Conservation (phyloP, 2,113 vertebrate species). For the Brachyhypopomus gauderio region DNA sequence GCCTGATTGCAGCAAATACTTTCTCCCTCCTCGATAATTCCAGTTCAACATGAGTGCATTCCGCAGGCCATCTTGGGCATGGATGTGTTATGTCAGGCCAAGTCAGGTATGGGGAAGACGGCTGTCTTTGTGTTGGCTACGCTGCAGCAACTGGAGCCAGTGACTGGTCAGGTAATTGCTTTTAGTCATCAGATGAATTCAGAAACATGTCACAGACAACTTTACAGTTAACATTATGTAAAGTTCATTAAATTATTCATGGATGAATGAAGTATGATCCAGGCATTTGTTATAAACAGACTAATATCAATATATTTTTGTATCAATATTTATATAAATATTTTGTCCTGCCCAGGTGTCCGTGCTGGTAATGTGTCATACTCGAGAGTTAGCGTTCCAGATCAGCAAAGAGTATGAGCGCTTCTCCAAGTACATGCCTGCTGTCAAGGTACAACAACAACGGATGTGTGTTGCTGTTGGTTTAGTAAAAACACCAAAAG, state of each 20-base stretch:
- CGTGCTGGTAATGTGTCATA: constrained; percentile 85
- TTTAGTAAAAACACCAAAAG: too few relatives aligned
- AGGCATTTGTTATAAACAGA: background rate
- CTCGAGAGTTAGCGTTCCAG: constrained; percentile 83
- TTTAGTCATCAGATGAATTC: background rate
- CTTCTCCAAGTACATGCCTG: constrained; percentile 86
- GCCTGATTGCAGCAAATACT: background rate
- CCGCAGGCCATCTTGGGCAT: constrained; percentile 85
- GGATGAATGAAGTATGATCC: background rate
- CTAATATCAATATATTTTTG: background rate
- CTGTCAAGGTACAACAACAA: constrained; percentile 73
- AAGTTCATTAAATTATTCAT: background rate
- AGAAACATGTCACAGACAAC: background rate
- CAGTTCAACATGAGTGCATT: constrained; percentile 86
- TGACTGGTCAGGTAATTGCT: constrained; percentile 78
- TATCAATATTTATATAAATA: background rate
- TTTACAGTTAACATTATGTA: background rate
- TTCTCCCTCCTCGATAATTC: background rate
- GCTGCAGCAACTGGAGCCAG: constrained; percentile 80
- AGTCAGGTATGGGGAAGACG: constrained; percentile 85
- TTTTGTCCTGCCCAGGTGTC: constrained; percentile 71
- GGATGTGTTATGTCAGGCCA: constrained; percentile 85
- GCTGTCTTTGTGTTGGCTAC: constrained; percentile 85
- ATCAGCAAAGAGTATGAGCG: constrained; percentile 86
- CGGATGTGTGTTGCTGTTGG: background rate